Base-by-base conservation (phyloP, 1,140 invertebrate species). In the Marisa cornuarietis region DNA sequence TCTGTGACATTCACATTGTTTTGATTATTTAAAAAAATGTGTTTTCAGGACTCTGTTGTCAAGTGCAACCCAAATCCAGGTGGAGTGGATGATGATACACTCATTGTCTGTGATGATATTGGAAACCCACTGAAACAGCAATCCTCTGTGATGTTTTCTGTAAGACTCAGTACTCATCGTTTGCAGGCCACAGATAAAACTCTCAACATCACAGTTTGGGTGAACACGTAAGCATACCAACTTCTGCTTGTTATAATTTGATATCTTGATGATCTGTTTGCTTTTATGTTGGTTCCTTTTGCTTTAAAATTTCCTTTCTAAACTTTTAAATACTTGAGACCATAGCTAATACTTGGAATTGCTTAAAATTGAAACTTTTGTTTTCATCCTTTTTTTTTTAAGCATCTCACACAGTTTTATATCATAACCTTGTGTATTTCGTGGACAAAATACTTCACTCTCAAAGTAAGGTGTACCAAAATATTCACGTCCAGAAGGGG, bases 111-210 rank as follows among this genome's bases (percentile, higher is more conserved):
- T 90, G 93, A 94, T 22, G 93, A 94, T n/a, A 83, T 98, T 54
- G 97, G 96, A 49, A 99, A 99, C 91, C 97, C 97, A 0, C 95
- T 98, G 16, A 76, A 80, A 85, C 94, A 94, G 85, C 93, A 76
- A 92, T 84, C 73, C 6, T 58, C n/a, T 18, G 82, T 85, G 14
- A n/a, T 68, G 31, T 85, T 88, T 66, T 75, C 31, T 0, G 61
- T 88, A 18, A 83, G 77, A 49, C 82, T 88, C n/a, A 77, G 81
- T 51, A 71, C 85, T 6, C 66, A 71, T 26, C 66, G 79, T n/a
- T 71, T 84, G 3, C 42, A 82, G 31, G 62, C 82, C 1, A 76
- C 81, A 10, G 76, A 81, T 22, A 66, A 83, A 6, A 26, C 66
- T 42, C 69, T 85, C 58, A 81, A 78, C 54, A 79, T 88, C 42